These are phyloP conservation scores for rabbit (Oryctolagus cuniculus) DNA, from an alignment of 2,113 vertebrate genomes.

Conservation along the genomic window DNA sequence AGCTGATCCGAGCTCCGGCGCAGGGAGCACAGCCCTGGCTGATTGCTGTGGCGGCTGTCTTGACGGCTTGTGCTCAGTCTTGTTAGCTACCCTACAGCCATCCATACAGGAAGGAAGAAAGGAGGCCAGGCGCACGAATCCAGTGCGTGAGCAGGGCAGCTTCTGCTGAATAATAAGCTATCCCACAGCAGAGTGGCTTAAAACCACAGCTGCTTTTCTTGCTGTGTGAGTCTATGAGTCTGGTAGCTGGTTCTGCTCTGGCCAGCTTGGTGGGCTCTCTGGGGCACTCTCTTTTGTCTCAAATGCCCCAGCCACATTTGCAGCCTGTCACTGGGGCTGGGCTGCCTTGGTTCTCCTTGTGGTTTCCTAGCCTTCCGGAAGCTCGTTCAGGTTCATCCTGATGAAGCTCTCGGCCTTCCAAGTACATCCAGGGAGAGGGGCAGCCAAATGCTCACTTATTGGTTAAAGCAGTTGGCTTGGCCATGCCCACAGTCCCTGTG, in stretches of 20 bases:
- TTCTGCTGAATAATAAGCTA: background rate
- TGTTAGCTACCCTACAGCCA: background rate
- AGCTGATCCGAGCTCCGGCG: background rate
- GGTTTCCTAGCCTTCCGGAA: background rate
- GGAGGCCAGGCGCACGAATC: background rate
- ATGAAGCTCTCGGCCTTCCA: background rate
- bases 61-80: background rate
- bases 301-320: background rate
- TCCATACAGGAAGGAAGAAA: background rate
- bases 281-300: background rate
- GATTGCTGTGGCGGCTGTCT: background rate
- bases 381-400: background rate
- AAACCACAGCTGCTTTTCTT: background rate
- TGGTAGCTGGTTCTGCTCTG: background rate
- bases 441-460: background rate
- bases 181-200: background rate
- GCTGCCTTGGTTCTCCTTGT: background rate
- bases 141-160: background rate
- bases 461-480: background rate
- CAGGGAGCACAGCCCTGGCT: background rate
- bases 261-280: background rate
- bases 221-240: background rate
- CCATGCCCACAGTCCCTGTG: background rate
- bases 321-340: background rate
- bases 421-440: background rate